These are phyloP conservation scores for Euproctis similis DNA, from an alignment of 2,888 invertebrate genomes.

Conservation along the genomic window DNA sequence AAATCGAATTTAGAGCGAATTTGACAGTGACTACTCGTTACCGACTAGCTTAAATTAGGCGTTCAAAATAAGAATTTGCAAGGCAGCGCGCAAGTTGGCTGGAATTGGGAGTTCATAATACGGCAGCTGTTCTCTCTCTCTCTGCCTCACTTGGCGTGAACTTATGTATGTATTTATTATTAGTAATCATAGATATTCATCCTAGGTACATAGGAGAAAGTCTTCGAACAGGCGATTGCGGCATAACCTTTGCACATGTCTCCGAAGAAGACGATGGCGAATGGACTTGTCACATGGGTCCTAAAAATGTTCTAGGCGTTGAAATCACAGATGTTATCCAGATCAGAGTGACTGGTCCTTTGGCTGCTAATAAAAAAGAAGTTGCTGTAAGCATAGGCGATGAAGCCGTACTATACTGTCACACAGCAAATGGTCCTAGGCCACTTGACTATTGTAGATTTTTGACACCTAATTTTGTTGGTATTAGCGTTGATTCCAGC, in stretches of 20 bases:
- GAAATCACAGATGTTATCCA: constrained; percentile 46
- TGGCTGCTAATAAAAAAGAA: constrained; percentile 45
- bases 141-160: no score
- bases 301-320: constrained; percentile 37
- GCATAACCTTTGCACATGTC: constrained; percentile 50
- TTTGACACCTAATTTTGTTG: constrained; percentile 45
- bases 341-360: constrained; percentile 59
- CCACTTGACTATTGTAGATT: constrained; percentile 69
- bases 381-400: constrained; percentile 30
- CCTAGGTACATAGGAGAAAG: constrained; percentile 58
- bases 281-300: constrained; percentile 72
- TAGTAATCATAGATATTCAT: no score
- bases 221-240: constrained; percentile 60
- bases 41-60: no score
- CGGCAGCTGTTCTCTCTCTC: no score
- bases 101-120: no score
- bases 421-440: constrained; percentile 49
- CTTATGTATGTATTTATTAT: no score
- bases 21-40: no score
- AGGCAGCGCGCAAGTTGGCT: no score
- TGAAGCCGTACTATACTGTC: constrained; percentile 50
- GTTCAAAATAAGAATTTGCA: no score
- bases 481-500: constrained; percentile 54
- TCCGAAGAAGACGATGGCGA: constrained; percentile 42
- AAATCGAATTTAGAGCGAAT: no score